A percentile compares a stretch with the other conserved stretches of the same genome.
These are phyloP conservation scores for Caenorhabditis remanei DNA, from an alignment of 1,140 invertebrate species.

Conservation along the genomic window DNA sequence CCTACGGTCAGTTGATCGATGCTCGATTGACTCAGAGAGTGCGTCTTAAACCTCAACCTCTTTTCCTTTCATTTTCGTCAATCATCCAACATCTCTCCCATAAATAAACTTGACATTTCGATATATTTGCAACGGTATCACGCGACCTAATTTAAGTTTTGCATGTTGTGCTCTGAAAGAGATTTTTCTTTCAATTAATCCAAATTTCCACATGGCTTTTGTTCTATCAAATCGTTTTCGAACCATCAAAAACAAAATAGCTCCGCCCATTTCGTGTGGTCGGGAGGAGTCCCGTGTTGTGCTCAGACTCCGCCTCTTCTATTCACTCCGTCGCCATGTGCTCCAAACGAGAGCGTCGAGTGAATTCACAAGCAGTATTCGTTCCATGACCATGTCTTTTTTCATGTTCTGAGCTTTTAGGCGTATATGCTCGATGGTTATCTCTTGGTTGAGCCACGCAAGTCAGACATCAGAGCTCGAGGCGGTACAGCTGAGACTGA, in stretches of 20 bases:
- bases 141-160: neutral
- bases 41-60: neutral
- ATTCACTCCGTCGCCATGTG: constrained; percentile 29
- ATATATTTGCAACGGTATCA: constrained; percentile 19
- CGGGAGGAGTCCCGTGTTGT: neutral
- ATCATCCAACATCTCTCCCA: constrained; percentile 2
- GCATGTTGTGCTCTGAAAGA: neutral
- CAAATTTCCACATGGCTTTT: neutral
- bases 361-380: neutral
- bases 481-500: constrained; percentile 18
- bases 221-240: neutral
- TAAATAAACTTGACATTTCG: constrained; percentile 18
- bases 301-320: constrained; percentile 21
- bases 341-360: neutral
- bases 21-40: too few relatives aligned
- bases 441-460: neutral
- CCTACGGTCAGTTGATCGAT: too few relatives aligned
- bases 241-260: neutral
- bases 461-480: constrained; percentile 48
- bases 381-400: neutral
- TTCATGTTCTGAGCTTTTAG: neutral
- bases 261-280: constrained; percentile 24
- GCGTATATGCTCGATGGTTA: neutral
- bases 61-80: neutral
- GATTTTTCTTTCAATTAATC: constrained; percentile 9